Evolutionary conservation across 2,113 vertebrate genomes (phyloP).

Genomic region (Pygoscelis adeliae): DNA sequence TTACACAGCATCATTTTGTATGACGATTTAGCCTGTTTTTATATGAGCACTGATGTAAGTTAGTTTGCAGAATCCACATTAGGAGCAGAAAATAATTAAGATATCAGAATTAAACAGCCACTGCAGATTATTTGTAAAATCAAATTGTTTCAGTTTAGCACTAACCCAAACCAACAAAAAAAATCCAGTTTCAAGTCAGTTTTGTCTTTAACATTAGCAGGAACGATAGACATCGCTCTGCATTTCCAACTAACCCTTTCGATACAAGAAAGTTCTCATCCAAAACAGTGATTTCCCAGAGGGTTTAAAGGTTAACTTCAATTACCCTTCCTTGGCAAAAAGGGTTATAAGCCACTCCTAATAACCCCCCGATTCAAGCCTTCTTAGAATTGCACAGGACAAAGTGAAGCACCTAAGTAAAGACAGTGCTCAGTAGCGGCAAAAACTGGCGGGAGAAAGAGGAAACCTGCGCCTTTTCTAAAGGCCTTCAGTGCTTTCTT

Average conservation of each 20-base stretch:
- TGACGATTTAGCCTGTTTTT: not conserved
- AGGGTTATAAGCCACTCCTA: not conserved
- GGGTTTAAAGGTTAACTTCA: not conserved
- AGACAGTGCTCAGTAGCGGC: not conserved
- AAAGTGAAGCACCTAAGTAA: not conserved
- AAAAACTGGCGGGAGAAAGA: not conserved
- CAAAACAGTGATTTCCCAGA: not conserved
- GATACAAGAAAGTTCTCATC: not conserved
- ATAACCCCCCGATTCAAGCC: not conserved
- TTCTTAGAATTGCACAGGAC: not conserved
- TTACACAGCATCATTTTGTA: not conserved
- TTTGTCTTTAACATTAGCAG: not conserved
- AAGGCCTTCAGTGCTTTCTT: not conserved
- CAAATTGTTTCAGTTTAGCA: not conserved
- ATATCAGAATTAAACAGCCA: not conserved
- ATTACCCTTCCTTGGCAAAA: not conserved
- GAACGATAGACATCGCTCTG: not conserved
- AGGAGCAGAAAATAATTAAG: not conserved
- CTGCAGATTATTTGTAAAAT: not conserved
- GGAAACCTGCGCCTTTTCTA: not conserved
- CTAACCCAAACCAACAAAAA: not conserved
- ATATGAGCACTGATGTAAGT: not conserved
- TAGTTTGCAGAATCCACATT: not conserved
- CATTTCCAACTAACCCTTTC: not conserved
- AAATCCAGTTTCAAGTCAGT: not conserved